Base-by-base conservation (phyloP, 2,797 vertebrate species). In the Jordanella pulchra region DNA sequence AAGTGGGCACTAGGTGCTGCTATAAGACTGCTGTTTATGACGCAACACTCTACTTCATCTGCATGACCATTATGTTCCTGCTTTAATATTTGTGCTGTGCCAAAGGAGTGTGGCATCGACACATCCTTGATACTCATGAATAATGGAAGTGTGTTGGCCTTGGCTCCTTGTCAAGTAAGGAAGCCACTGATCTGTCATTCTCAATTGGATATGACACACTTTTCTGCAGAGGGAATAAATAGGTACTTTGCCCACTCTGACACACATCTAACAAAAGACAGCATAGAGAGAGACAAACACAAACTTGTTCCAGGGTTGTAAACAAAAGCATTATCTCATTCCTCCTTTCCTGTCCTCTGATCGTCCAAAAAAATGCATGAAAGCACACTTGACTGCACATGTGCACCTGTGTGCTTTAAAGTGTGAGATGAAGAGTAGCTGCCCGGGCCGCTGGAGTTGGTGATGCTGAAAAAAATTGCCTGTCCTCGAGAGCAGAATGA, bases 171-270 rank as follows among this genome's bases (percentile, higher is more conserved):
- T 86, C 89, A 82, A 69, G 71, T 61, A 71, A 76, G 67, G 78
- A 77, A 87, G 86, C 81, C 73, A 76, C 83, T 74, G 81, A 85
- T 90, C 86, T 86, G 89, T 91, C 89, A 91, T 82, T 86, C 77
- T 89, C 86, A 89, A 87, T 83, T 88, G 85, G 68, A 78, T 84
- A 61, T 80, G 87, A 86, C 87, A 89, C 86, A 80, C 80, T 80
- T 73, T 70, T 58, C 76, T 80, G 83, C 86, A 80, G 45, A 3
- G 75, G 77, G 83, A 87, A 87, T 86, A 87, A 91, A 88, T 86
- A 77, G 78, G 65, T 77, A 84, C 78, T 89, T 88, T 87, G 82
- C 90, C 83, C 82, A 27, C 73, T 78, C 21, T 88, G 84, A 86
- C 53, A 70, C 18, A 55, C 39, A 61, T 73, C 48, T 69, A 71